These are phyloP conservation scores for Corythoichthys intestinalis DNA, from an alignment of 2,113 vertebrate genomes.

Conservation along the genomic window DNA sequence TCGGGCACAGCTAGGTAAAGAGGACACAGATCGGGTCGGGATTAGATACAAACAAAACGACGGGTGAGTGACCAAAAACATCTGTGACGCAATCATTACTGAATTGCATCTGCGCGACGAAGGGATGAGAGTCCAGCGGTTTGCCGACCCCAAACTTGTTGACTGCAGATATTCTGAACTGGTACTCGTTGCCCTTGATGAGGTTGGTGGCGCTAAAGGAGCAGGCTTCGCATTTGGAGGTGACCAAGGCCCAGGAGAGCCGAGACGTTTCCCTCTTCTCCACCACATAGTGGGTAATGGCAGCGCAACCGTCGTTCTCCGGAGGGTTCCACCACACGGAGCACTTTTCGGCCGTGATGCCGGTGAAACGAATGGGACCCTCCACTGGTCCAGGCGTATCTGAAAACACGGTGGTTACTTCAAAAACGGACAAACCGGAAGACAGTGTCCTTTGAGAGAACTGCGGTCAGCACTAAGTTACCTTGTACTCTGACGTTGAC, in stretches of 20 bases:
- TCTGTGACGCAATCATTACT: conserved; percentile 78
- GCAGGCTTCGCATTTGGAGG: conserved; percentile 90
- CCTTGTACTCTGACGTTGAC: conserved; percentile 93
- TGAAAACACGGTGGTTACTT: conserved; percentile 45
- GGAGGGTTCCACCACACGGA: conserved; percentile 96
- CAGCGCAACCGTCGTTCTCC: conserved; percentile 90
- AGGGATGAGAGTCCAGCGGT: conserved; percentile 87
- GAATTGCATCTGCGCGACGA: conserved; percentile 92
- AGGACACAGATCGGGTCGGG: neutral
- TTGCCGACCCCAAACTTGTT: conserved; percentile 94
- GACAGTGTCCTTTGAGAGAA: neutral
- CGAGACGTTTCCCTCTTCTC: conserved; percentile 98
- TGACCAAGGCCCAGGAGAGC: conserved; percentile 90
- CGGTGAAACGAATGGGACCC: conserved; percentile 94
- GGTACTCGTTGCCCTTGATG: conserved; percentile 97
- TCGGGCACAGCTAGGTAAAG: conserved; percentile 83
- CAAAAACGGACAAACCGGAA: neutral
- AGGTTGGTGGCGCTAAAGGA: conserved; percentile 87
- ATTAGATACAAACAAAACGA: neutral
- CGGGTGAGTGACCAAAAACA: too few relatives aligned
- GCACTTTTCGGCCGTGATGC: conserved; percentile 89
- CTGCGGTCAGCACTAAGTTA: conserved; percentile 46
- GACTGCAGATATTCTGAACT: conserved; percentile 94
- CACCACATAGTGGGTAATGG: conserved; percentile 86
- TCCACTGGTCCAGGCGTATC: conserved; percentile 90